phyloP scores from a whole-genome alignment of 1,140 invertebrate genomes.

The Trissolcus basalis region DNA sequence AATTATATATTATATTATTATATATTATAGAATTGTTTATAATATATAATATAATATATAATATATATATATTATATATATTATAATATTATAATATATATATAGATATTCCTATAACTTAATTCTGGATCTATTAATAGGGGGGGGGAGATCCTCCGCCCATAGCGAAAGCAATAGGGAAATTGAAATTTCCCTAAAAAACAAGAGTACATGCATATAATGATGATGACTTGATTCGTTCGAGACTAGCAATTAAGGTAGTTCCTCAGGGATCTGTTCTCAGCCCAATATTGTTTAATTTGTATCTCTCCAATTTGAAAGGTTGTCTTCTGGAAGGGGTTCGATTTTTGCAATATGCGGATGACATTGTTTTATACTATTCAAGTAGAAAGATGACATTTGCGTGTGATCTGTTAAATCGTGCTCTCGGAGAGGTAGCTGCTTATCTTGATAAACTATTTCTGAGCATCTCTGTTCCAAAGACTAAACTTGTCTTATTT shows the following conservation, averaged over 20 bases:
- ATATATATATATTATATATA: too few relatives aligned
- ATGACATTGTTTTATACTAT: not conserved
- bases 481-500: not conserved
- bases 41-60: too few relatives aligned
- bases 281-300: slow-evolving; percentile 3
- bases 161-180: too few relatives aligned
- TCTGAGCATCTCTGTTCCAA: not conserved
- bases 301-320: not conserved
- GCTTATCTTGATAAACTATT: not conserved
- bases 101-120: too few relatives aligned
- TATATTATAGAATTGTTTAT: too few relatives aligned
- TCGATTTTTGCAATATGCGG: not conserved
- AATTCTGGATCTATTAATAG: too few relatives aligned
- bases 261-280: slow-evolving; percentile 7
- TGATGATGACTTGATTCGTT: not conserved
- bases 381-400: not conserved
- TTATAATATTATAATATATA: too few relatives aligned
- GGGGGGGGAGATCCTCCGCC: too few relatives aligned
- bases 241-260: not conserved
- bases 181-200: too few relatives aligned
- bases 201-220: slow-evolving; percentile 7
- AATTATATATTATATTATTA: too few relatives aligned
- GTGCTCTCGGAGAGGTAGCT: not conserved
- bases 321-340: not conserved
- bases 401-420: not conserved